Conservation (phyloP, 2,888 invertebrate species). For the Drepana falcataria region DNA sequence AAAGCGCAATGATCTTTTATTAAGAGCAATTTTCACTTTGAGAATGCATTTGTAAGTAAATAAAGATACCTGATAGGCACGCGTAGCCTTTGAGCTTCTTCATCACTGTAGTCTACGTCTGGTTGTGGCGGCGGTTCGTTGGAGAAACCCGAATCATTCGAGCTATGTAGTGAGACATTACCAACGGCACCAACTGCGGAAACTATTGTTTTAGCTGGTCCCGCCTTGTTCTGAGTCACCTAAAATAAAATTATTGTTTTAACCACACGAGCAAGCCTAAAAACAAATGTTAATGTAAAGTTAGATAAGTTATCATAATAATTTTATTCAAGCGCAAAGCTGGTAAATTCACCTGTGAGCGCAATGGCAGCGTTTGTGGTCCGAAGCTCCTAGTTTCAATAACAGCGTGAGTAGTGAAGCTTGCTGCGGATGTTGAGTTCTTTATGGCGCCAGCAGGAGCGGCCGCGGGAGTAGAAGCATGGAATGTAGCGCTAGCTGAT, state of each 20-base stretch:
- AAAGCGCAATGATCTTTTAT: constrained; percentile 17
- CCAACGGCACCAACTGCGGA: constrained; percentile 78
- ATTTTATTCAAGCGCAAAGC: neutral
- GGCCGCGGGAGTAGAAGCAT: constrained; percentile 58
- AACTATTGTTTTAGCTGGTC: constrained; percentile 67
- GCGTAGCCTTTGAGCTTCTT: constrained; percentile 84
- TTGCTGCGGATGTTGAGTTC: constrained; percentile 79
- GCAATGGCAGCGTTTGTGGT: constrained; percentile 70
- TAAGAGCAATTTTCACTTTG: neutral
- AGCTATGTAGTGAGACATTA: constrained; percentile 90
- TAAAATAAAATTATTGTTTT: constrained; percentile 15
- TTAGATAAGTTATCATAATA: neutral
- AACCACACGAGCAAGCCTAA: too few relatives aligned
- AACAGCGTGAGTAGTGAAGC: constrained; percentile 74
- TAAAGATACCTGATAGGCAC: constrained; percentile 80
- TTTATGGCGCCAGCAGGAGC: constrained; percentile 63
- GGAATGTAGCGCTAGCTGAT: constrained; percentile 82
- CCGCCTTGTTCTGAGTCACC: constrained; percentile 67
- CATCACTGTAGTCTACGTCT: constrained; percentile 94
- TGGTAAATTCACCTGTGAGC: constrained; percentile 54
- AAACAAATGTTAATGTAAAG: too few relatives aligned
- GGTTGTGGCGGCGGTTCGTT: constrained; percentile 93
- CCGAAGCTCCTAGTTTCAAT: constrained; percentile 71
- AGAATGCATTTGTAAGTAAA: constrained; percentile 10
- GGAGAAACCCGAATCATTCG: constrained; percentile 95